Conservation (phyloP, 1,140 invertebrate genomes). For the Medauroidea extradentata region DNA sequence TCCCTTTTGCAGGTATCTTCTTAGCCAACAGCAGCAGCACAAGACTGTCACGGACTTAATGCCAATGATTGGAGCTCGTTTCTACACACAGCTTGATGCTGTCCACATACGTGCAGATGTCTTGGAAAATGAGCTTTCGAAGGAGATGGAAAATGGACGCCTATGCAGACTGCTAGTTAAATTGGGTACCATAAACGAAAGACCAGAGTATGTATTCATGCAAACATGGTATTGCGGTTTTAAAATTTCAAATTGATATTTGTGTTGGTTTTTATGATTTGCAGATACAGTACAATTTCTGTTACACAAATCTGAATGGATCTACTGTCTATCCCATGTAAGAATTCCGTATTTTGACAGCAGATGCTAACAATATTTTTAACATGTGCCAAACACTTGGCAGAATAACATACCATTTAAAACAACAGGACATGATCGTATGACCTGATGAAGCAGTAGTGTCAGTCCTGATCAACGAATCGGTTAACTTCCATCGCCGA, state of each 20-base stretch:
- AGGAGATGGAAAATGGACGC: conserved; percentile 93
- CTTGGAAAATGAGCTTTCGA: conserved; percentile 84
- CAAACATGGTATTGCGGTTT: not conserved
- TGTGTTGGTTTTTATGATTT: no score
- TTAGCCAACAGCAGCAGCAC: conserved; percentile 60
- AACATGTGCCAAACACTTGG: no score
- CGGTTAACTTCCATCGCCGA: no score
- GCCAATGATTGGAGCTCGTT: conserved; percentile 98
- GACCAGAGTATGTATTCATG: conserved; percentile 74
- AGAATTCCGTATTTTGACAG: no score
- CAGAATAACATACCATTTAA: no score
- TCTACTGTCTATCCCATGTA: no score
- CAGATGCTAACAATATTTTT: no score
- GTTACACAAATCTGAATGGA: no score
- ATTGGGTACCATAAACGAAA: conserved; percentile 85
- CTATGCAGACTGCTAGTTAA: conserved; percentile 88
- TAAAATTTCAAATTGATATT: not conserved
- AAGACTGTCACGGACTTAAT: conserved; percentile 92
- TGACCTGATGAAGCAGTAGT: no score
- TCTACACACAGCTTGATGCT: conserved; percentile 92
- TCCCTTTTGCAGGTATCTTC: conserved; percentile 75
- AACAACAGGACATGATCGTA: no score
- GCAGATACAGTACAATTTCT: no score
- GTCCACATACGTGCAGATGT: conserved; percentile 81
- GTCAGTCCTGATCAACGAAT: no score